A percentile compares a stretch with the other conserved stretches of the same genome.
These are phyloP conservation scores for Nomada lathburiana DNA, from an alignment of 2,888 invertebrate genomes.

Conservation along the genomic window DNA sequence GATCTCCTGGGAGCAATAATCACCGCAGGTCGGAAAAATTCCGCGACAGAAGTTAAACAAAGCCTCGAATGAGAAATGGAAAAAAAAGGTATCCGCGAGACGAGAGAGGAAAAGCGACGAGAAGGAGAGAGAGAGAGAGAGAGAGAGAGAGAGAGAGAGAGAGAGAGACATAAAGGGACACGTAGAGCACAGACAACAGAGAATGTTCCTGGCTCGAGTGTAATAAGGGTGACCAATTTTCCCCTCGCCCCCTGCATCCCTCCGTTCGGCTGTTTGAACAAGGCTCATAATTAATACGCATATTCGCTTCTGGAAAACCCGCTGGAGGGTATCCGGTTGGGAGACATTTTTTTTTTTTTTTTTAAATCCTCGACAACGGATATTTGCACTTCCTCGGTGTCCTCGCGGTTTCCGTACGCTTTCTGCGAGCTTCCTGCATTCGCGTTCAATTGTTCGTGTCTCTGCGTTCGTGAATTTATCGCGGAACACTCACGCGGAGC, in stretches of 20 bases:
- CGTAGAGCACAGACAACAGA: constrained; percentile 39
- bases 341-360: constrained; percentile 59
- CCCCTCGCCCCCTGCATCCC: constrained; percentile 37
- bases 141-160: constrained; percentile 11
- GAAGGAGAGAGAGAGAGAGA: constrained; percentile 3
- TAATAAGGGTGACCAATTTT: constrained; percentile 77
- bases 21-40: constrained; percentile 79
- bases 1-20: constrained; percentile 82
- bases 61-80: constrained; percentile 74
- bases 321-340: constrained; percentile 50
- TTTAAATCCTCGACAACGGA: constrained; percentile 62
- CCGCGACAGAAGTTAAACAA: constrained; percentile 83
- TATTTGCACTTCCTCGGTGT: constrained; percentile 62
- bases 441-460: too few relatives aligned
- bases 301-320: constrained; percentile 75
- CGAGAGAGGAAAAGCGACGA: constrained; percentile 7
- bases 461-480: too few relatives aligned
- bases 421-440: constrained; percentile 38
- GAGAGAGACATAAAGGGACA: constrained; percentile 11
- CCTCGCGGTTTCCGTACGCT: constrained; percentile 49
- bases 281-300: constrained; percentile 84
- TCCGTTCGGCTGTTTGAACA: constrained; percentile 82
- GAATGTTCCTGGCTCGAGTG: constrained; percentile 65
- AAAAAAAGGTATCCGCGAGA: constrained; percentile 44
- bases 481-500: background rate